These are phyloP conservation scores for Phainopepla nitens DNA, from an alignment of 2,113 vertebrate genomes.

Conservation along the genomic window DNA sequence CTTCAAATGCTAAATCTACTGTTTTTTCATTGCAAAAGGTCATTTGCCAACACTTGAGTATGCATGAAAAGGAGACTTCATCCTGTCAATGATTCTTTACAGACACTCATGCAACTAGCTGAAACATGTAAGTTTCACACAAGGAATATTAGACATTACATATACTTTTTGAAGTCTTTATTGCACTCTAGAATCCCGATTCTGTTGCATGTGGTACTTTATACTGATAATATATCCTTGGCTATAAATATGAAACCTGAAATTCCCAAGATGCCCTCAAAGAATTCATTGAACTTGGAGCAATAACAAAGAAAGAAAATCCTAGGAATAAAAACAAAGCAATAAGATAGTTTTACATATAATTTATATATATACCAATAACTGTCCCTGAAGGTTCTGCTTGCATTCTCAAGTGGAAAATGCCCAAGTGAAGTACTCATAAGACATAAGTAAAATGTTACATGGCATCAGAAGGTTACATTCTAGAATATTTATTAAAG, in stretches of 20 bases:
- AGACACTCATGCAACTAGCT: not conserved
- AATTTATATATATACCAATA: not conserved
- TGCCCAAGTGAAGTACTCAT: not conserved
- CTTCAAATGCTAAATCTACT: not conserved
- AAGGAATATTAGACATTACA: not conserved
- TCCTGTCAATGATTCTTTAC: not conserved
- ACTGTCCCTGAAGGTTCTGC: not conserved
- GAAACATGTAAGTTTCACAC: not conserved
- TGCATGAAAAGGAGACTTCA: not conserved
- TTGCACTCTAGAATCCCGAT: not conserved
- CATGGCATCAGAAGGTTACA: not conserved
- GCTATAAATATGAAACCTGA: not conserved
- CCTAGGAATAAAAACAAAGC: not conserved
- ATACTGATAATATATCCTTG: not conserved
- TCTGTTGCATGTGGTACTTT: not conserved
- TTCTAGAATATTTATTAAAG: slow-evolving; percentile 37
- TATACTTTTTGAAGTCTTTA: not conserved
- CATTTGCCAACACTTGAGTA: not conserved
- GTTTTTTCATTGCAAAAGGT: not conserved
- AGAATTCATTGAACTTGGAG: not conserved
- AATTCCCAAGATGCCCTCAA: not conserved
- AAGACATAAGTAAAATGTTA: slow-evolving; percentile 15
- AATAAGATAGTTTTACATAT: not conserved
- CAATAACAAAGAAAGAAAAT: not conserved
- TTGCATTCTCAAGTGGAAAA: slow-evolving; percentile 44